phyloP scores from a whole-genome alignment of 2,888 invertebrate species.

The Noctua janthina region DNA sequence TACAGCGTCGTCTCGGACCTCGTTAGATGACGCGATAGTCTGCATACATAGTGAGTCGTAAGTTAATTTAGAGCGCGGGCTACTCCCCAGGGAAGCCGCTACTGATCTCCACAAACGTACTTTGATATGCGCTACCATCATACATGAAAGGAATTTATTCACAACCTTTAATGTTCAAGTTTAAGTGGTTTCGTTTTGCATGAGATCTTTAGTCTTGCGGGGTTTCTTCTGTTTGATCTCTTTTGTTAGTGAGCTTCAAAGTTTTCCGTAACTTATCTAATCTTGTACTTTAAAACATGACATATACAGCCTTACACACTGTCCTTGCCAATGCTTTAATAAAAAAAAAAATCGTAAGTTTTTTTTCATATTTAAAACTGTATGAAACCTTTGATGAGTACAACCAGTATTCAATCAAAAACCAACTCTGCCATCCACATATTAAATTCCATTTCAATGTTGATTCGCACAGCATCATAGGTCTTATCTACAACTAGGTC shows the following conservation, averaged over 20 bases:
- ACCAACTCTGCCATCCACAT: not conserved
- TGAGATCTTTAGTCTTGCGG: slow-evolving; percentile 36
- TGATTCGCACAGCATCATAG: slow-evolving; percentile 58
- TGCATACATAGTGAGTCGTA: slow-evolving; percentile 88
- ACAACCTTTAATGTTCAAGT: slow-evolving; percentile 59
- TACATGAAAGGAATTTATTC: slow-evolving; percentile 79
- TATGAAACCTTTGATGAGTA: not conserved
- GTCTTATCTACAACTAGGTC: slow-evolving; percentile 58
- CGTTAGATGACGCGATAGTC: slow-evolving; percentile 83
- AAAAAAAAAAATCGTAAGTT: not conserved
- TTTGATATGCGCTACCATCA: slow-evolving; percentile 79
- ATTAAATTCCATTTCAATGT: slow-evolving; percentile 18
- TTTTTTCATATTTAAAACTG: not conserved
- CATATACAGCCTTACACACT: not conserved
- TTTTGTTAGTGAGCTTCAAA: not conserved
- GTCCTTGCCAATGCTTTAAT: not conserved
- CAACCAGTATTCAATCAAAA: not conserved
- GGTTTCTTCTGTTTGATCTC: slow-evolving; percentile 23
- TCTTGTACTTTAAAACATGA: not conserved
- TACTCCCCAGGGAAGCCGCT: slow-evolving; percentile 76
- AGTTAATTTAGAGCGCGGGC: slow-evolving; percentile 86
- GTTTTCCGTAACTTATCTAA: slow-evolving; percentile 11
- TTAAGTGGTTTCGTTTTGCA: slow-evolving; percentile 54
- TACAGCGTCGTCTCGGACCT: slow-evolving; percentile 80
- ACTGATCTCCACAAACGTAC: slow-evolving; percentile 81